Percentiles rank a stretch among this genome's conserved stretches.
Conservation (phyloP, 1,140 invertebrate genomes). For the Zeugodacus cucurbitae region DNA sequence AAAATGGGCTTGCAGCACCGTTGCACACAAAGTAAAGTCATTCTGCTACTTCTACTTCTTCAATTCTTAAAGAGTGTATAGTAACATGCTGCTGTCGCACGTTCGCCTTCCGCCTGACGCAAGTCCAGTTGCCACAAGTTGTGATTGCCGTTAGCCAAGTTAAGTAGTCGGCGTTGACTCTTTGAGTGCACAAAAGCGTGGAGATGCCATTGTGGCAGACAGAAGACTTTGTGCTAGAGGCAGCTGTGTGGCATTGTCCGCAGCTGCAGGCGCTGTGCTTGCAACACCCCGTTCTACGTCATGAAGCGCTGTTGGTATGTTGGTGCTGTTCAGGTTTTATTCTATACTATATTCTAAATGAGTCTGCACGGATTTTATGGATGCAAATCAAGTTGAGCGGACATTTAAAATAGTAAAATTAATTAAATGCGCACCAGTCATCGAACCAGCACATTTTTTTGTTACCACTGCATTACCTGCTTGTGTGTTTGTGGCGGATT, state of each 20-base stretch:
- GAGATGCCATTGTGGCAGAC: neutral
- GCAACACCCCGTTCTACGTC: neutral
- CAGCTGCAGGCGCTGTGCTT: neutral
- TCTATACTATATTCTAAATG: neutral
- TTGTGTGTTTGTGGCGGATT: no score
- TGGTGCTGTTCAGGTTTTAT: no score
- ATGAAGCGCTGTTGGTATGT: no score
- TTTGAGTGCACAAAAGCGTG: constrained; percentile 5
- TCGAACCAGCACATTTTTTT: no score
- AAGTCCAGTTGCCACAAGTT: neutral
- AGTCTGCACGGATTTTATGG: neutral
- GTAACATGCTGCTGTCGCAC: neutral
- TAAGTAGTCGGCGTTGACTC: constrained; percentile 5
- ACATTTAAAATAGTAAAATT: constrained; percentile 14
- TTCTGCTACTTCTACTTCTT: neutral
- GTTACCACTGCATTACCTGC: no score
- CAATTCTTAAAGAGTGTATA: neutral
- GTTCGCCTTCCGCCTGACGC: neutral
- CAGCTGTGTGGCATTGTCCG: neutral
- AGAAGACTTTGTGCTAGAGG: neutral
- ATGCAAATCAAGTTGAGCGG: constrained; percentile 32
- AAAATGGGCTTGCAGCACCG: neutral
- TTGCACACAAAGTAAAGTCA: neutral
- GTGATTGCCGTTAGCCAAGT: neutral
- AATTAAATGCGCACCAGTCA: neutral